phyloP scores from a whole-genome alignment of 2,797 vertebrate genomes.

The Paramormyrops hopkinsi region DNA sequence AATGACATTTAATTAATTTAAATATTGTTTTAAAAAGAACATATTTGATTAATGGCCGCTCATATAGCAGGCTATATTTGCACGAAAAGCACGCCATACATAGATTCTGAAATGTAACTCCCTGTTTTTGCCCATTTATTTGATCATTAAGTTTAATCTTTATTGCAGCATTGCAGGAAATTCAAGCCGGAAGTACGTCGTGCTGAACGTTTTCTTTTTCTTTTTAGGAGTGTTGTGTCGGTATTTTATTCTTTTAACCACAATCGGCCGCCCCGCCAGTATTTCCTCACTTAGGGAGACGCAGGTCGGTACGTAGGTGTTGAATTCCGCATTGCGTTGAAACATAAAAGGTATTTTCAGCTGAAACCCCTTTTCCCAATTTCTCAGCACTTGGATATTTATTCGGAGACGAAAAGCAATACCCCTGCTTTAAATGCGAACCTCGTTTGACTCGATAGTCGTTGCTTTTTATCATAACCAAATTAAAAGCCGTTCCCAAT shows the following conservation, averaged over 20 bases:
- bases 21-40: neutral
- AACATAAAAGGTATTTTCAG: neutral
- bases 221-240: neutral
- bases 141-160: neutral
- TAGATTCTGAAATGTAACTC: neutral
- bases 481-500: neutral
- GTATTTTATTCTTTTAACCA: neutral
- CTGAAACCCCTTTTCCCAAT: neutral
- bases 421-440: neutral
- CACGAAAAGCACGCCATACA: neutral
- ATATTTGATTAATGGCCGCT: neutral
- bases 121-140: neutral
- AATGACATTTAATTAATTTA: neutral
- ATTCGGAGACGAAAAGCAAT: neutral
- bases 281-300: neutral
- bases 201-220: neutral
- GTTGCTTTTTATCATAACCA: neutral
- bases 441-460: neutral
- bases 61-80: neutral
- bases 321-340: conserved; percentile 20
- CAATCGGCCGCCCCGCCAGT: neutral
- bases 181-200: neutral
- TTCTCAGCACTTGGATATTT: neutral
- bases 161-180: neutral
- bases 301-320: conserved; percentile 12